Evolutionary conservation across 1,140 invertebrate genomes (phyloP).

Genomic region (Paraescarpia echinospica): DNA sequence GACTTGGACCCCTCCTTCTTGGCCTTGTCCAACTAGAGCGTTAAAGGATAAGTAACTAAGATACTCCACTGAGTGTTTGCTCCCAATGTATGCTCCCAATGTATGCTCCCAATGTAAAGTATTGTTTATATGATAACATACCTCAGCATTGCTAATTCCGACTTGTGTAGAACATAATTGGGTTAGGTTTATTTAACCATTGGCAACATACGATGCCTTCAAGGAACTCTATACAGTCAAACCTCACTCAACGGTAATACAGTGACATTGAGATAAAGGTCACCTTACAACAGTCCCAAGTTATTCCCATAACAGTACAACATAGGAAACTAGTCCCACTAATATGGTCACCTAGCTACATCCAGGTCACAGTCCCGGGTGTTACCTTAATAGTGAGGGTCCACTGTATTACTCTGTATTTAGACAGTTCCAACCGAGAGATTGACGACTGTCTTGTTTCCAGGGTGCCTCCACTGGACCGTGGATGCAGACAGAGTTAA

Average conservation of each 20-base stretch:
- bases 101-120: neutral
- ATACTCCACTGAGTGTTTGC: too few relatives aligned
- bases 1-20: too few relatives aligned
- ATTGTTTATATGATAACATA: neutral
- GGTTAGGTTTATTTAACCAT: neutral
- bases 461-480: constrained; percentile 85
- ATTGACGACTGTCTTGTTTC: constrained; percentile 7
- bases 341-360: neutral
- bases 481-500: constrained; percentile 87
- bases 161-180: neutral
- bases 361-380: too few relatives aligned
- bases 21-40: too few relatives aligned
- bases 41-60: too few relatives aligned
- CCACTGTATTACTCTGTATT: neutral
- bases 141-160: neutral
- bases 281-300: neutral
- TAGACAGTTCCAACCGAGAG: neutral
- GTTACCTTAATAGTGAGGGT: too few relatives aligned
- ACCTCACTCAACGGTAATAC: neutral
- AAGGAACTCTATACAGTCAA: neutral
- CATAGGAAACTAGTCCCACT: neutral
- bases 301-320: neutral
- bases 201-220: neutral
- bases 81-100: too few relatives aligned
- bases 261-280: too few relatives aligned